Percentiles rank a stretch among this genome's conserved stretches.
phyloP scores from a whole-genome alignment of 2,888 invertebrate species.

The Drosophila cyrtoloma region DNA sequence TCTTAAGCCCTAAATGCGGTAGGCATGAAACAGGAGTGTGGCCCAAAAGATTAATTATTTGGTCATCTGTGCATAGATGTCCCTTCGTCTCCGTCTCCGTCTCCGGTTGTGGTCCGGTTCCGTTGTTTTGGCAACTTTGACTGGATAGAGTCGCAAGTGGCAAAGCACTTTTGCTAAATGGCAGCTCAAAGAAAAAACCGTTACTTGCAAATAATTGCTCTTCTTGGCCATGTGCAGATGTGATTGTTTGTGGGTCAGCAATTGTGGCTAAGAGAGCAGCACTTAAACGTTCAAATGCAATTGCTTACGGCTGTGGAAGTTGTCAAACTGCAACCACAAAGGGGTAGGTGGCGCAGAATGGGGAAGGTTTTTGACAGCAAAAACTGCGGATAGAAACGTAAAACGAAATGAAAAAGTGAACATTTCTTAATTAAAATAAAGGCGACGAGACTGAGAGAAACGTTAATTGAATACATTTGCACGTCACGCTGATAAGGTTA shows the following conservation, averaged over 20 bases:
- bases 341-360: not conserved
- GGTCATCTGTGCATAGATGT: slow-evolving; percentile 20
- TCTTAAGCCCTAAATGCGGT: slow-evolving; percentile 42
- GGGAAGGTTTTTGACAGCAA: slow-evolving; percentile 2
- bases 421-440: slow-evolving; percentile 7
- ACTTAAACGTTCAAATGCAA: slow-evolving; percentile 59
- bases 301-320: slow-evolving; percentile 47
- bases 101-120: slow-evolving; percentile 25
- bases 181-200: slow-evolving; percentile 34
- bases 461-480: slow-evolving; percentile 34
- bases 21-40: not conserved
- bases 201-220: slow-evolving; percentile 58
- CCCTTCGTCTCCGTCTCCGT: slow-evolving; percentile 11
- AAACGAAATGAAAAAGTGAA: slow-evolving; percentile 7
- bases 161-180: slow-evolving; percentile 67
- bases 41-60: slow-evolving; percentile 61
- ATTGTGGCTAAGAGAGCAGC: slow-evolving; percentile 33
- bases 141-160: slow-evolving; percentile 44
- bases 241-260: slow-evolving; percentile 24
- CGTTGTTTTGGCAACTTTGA: slow-evolving; percentile 31
- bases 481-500: slow-evolving; percentile 8
- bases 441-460: too few species aligned
- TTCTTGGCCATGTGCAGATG: slow-evolving; percentile 12
- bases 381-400: not conserved
- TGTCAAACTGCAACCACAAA: slow-evolving; percentile 43